A percentile compares a stretch with the other conserved stretches of the same genome.
phyloP scores from a whole-genome alignment of 2,113 vertebrate genomes.

The Capra hircus region DNA sequence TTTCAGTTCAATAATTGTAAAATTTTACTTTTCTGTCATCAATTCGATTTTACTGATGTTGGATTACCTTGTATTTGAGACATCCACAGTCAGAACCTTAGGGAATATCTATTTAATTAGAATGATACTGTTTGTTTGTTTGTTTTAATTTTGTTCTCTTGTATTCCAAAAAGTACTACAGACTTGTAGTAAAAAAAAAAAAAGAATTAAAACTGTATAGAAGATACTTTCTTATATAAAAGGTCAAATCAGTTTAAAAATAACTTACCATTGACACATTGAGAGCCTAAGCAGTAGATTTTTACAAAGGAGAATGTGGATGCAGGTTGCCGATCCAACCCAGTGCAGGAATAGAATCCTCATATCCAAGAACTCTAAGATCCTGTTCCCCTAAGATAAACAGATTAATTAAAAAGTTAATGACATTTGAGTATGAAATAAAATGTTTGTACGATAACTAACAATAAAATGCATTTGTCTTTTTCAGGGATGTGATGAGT shows the following conservation, averaged over 20 bases:
- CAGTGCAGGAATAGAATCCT: background rate
- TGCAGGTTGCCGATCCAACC: background rate
- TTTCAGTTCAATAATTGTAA: background rate
- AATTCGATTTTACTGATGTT: background rate
- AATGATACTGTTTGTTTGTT: background rate
- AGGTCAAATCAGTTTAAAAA: background rate
- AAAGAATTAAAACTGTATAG: background rate
- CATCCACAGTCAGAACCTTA: background rate
- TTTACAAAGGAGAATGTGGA: background rate
- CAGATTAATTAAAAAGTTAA: background rate
- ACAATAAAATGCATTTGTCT: conserved; percentile 66
- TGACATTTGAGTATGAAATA: conserved; percentile 36
- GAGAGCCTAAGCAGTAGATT: background rate
- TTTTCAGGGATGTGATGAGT: conserved; percentile 96
- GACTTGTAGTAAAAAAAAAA: background rate
- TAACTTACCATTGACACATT: background rate
- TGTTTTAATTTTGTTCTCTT: background rate
- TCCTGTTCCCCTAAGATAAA: background rate
- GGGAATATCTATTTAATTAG: background rate
- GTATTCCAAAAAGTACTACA: background rate
- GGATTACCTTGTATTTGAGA: background rate
- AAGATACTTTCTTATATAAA: background rate
- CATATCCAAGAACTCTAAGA: background rate
- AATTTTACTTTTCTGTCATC: background rate
- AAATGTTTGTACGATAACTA: conserved; percentile 46